Evolutionary conservation across 2,797 vertebrate species (phyloP).

Genomic region (Dipus sagitta): DNA sequence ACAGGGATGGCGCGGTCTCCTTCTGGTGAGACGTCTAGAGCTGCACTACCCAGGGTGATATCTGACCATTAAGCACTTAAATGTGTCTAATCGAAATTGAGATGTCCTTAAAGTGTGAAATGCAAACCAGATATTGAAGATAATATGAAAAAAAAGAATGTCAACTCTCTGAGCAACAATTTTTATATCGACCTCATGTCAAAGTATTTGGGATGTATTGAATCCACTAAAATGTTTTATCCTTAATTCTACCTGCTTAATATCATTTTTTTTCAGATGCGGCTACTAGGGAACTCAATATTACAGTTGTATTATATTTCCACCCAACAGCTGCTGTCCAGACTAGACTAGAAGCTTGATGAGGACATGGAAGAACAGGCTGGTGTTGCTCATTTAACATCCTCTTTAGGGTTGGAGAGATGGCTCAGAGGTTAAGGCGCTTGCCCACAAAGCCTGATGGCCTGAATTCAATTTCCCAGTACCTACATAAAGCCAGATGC

Average conservation of each 20-base stretch:
- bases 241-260: not conserved
- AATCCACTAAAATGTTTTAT: not conserved
- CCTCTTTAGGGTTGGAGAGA: too few species aligned
- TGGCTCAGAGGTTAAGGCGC: too few species aligned
- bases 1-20: not conserved
- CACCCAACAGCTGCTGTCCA: not conserved
- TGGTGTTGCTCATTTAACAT: not conserved
- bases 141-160: not conserved
- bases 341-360: not conserved
- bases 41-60: not conserved
- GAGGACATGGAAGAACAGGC: not conserved
- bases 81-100: not conserved
- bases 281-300: not conserved
- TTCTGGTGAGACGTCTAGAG: not conserved
- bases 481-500: too few species aligned
- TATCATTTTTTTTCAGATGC: not conserved
- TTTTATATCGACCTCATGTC: constrained; percentile 30
- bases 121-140: not conserved
- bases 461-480: too few species aligned
- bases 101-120: not conserved
- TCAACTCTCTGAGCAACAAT: not conserved
- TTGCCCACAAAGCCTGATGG: too few species aligned
- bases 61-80: not conserved
- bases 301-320: not conserved
- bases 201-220: constrained; percentile 15